Conservation (phyloP, 2,797 vertebrate genomes). For the Staurois parvus region DNA sequence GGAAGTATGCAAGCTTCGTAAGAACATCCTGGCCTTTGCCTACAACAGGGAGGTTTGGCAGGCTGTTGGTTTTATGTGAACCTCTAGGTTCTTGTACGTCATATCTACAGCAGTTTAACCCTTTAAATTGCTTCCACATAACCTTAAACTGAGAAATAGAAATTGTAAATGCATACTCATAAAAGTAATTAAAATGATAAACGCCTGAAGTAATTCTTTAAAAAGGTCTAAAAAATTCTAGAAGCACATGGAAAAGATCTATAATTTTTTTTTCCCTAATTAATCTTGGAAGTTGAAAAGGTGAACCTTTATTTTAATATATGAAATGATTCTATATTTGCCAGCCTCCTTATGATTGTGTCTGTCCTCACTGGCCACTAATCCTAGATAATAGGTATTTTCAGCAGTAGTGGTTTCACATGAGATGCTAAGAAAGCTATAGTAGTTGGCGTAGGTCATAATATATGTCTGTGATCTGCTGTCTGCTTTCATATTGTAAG, state of each 20-base stretch:
- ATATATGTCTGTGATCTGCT: conserved; percentile 27
- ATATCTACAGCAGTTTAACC: neutral
- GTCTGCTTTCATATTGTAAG: conserved; percentile 38
- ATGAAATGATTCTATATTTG: neutral
- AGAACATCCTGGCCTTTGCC: too few relatives aligned
- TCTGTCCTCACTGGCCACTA: conserved; percentile 14
- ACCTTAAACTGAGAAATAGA: neutral
- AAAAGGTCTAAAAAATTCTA: neutral
- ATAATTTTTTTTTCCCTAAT: neutral
- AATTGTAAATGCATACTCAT: neutral
- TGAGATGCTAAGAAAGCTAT: neutral
- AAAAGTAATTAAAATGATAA: neutral
- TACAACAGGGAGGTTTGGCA: too few relatives aligned
- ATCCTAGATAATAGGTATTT: conserved; percentile 24
- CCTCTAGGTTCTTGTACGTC: too few relatives aligned
- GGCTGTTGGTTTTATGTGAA: too few relatives aligned
- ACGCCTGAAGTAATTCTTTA: neutral
- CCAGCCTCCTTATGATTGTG: neutral
- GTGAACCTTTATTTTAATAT: neutral
- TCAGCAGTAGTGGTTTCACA: conserved; percentile 5
- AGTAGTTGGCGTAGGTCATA: neutral
- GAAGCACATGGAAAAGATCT: neutral
- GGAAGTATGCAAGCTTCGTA: too few relatives aligned
- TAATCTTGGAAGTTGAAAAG: neutral
- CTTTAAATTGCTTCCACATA: neutral